Evolutionary conservation across 2,113 vertebrate species (phyloP).

Genomic region (Alosa alosa): DNA sequence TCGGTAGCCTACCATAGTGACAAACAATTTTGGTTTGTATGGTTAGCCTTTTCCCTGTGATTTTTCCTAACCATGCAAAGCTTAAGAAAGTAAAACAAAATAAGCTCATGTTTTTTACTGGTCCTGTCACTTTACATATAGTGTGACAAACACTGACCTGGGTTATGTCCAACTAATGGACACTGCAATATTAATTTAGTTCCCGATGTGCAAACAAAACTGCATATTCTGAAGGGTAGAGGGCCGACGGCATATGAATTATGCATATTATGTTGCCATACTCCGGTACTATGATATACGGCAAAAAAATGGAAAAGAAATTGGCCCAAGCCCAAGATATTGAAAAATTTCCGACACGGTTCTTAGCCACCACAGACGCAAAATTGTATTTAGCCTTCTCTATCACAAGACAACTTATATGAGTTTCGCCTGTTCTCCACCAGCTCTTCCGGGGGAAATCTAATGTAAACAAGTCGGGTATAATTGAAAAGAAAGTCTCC

Average conservation of each 20-base stretch:
- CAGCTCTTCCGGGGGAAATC: slow-evolving; percentile 74
- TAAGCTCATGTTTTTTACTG: slow-evolving; percentile 57
- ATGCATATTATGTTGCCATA: slow-evolving; percentile 86
- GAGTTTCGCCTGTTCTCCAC: slow-evolving; percentile 75
- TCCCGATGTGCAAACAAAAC: slow-evolving; percentile 84
- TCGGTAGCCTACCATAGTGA: neutral
- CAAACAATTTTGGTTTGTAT: neutral
- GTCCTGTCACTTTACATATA: slow-evolving; percentile 65
- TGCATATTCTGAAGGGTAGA: slow-evolving; percentile 76
- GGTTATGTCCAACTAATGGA: slow-evolving; percentile 77
- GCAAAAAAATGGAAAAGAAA: slow-evolving; percentile 79
- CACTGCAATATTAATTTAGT: slow-evolving; percentile 80
- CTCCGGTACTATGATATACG: slow-evolving; percentile 69
- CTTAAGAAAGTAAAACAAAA: slow-evolving; percentile 50
- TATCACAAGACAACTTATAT: slow-evolving; percentile 77
- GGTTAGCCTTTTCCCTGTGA: neutral
- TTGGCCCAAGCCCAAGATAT: slow-evolving; percentile 85
- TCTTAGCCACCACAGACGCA: slow-evolving; percentile 88
- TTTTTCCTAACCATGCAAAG: neutral
- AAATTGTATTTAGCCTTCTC: slow-evolving; percentile 89
- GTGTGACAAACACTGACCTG: slow-evolving; percentile 69
- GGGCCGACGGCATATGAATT: slow-evolving; percentile 83
- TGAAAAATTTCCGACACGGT: slow-evolving; percentile 90
- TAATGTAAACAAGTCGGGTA: slow-evolving; percentile 89
- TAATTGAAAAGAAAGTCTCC: slow-evolving; percentile 91